Conservation (phyloP, 2,797 vertebrate species). For the Phoebastria nigripes region DNA sequence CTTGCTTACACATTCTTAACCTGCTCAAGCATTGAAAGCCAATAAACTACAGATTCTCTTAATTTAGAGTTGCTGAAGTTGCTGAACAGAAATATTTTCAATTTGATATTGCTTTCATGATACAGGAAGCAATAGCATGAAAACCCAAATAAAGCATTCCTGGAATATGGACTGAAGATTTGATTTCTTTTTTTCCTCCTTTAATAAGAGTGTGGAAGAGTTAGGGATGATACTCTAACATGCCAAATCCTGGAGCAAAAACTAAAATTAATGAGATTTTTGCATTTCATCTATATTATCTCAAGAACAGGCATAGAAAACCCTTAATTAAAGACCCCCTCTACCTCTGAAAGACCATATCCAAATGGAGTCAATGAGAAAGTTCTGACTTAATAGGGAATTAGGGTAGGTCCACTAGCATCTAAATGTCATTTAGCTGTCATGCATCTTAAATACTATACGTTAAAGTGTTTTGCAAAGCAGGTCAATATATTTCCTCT, state of each 20-base stretch:
- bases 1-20: constrained; percentile 59
- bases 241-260: neutral
- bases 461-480: neutral
- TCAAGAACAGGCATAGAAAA: neutral
- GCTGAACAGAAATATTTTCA: constrained; percentile 70
- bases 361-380: neutral
- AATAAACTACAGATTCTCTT: constrained; percentile 42
- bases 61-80: constrained; percentile 66
- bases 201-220: neutral
- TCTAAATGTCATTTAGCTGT: neutral
- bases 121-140: constrained; percentile 38
- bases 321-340: neutral
- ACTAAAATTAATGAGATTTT: neutral
- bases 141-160: constrained; percentile 32
- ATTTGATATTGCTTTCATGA: constrained; percentile 42
- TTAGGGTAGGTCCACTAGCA: neutral
- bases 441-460: neutral
- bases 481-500: neutral
- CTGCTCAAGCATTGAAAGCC: constrained; percentile 61
- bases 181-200: neutral
- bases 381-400: neutral
- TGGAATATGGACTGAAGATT: constrained; percentile 9
- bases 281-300: neutral
- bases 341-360: neutral
- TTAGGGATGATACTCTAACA: neutral